These are phyloP conservation scores for Cephalotes varians DNA, from an alignment of 2,888 invertebrate species.

Conservation along the genomic window DNA sequence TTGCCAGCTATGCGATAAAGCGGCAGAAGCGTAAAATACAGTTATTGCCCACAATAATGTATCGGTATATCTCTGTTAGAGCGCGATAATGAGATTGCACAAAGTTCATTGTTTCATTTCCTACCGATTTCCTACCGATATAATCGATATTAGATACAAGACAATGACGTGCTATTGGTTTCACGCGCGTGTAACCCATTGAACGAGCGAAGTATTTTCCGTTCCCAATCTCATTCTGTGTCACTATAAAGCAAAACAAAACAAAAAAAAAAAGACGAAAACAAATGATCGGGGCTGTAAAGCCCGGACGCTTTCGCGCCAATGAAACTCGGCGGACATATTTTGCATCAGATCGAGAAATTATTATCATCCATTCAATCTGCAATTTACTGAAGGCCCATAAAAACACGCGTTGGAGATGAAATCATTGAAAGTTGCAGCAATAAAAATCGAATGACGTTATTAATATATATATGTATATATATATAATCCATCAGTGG, in stretches of 20 bases:
- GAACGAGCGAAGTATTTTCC: neutral
- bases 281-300: neutral
- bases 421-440: conserved; percentile 47
- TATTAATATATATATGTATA: conserved; percentile 20
- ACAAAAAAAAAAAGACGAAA: conserved; percentile 1
- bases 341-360: conserved; percentile 56
- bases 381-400: conserved; percentile 60
- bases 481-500: no score
- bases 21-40: neutral
- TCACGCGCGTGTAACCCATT: neutral
- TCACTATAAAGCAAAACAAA: conserved; percentile 20
- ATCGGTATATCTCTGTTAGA: conserved; percentile 17
- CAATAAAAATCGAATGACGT: conserved; percentile 60
- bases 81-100: conserved; percentile 30
- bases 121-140: conserved; percentile 6
- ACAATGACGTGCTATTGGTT: neutral
- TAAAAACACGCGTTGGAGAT: conserved; percentile 50
- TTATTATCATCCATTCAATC: conserved; percentile 55
- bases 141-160: conserved; percentile 32
- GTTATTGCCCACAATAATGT: conserved; percentile 33
- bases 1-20: conserved; percentile 29
- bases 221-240: neutral
- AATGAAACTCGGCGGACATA: neutral
- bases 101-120: conserved; percentile 36
- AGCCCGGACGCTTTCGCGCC: neutral